Percentiles rank a stretch among this genome's conserved stretches.
Evolutionary conservation across 2,888 invertebrate genomes (phyloP).

Genomic region (Serripes groenlandicus): DNA sequence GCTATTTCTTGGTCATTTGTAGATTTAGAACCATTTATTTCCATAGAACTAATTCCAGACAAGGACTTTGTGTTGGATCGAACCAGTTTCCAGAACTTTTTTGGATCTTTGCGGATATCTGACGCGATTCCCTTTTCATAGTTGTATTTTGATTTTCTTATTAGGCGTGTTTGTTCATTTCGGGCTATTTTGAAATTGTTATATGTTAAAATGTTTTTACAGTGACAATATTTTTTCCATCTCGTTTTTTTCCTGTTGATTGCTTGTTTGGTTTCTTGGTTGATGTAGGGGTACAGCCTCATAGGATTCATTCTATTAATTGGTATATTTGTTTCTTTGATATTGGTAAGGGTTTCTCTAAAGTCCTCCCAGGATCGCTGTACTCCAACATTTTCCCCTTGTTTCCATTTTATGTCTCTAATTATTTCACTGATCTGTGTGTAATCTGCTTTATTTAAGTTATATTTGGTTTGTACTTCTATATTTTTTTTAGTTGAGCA

Average conservation of each 20-base stretch:
- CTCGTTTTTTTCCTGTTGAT: neutral
- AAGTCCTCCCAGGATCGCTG: neutral
- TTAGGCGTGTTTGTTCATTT: neutral
- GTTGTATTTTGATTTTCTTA: constrained; percentile 12
- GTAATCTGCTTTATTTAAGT: neutral
- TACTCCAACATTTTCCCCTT: neutral
- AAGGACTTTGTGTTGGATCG: neutral
- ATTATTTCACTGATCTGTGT: neutral
- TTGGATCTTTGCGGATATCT: neutral
- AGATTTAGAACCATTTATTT: too few relatives aligned
- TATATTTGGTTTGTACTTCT: neutral
- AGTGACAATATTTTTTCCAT: neutral
- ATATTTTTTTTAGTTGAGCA: too few relatives aligned
- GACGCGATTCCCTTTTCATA: neutral
- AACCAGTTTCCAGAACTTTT: constrained; percentile 13
- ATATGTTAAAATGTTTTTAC: constrained; percentile 5
- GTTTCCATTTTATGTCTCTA: neutral
- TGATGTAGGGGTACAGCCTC: neutral
- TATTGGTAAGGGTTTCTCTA: neutral
- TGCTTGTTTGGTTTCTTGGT: neutral
- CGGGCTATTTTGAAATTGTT: constrained; percentile 11
- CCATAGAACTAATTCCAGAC: too few relatives aligned
- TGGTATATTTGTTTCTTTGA: neutral
- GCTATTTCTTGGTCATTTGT: neutral
- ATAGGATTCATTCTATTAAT: neutral